phyloP scores from a whole-genome alignment of 2,888 invertebrate genomes.

The Eupithecia inturbata region DNA sequence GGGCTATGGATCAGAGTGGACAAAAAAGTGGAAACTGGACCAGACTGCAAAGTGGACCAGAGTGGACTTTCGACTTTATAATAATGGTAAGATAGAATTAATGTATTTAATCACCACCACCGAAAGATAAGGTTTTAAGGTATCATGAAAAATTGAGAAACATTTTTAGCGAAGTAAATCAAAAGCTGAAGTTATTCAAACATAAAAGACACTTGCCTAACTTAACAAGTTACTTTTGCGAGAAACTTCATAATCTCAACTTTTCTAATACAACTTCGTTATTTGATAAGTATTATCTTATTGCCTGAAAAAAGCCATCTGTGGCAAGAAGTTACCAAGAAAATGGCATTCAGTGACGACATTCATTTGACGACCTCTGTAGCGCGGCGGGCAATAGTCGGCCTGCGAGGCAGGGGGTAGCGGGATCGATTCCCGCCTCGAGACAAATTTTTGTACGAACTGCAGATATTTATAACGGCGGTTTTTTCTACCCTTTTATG shows the following conservation, averaged over 20 bases:
- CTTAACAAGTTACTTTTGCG: conserved; percentile 28
- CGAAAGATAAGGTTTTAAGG: too few relatives aligned
- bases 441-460: neutral
- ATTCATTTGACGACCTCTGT: neutral
- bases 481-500: too few relatives aligned
- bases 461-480: neutral
- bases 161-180: neutral
- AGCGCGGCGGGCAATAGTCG: neutral
- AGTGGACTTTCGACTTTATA: too few relatives aligned
- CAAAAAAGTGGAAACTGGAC: too few relatives aligned
- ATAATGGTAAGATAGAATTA: too few relatives aligned
- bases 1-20: too few relatives aligned
- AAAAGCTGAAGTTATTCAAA: neutral
- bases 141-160: too few relatives aligned
- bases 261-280: conserved; percentile 35
- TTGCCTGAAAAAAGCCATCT: neutral
- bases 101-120: too few relatives aligned
- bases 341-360: neutral
- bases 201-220: neutral
- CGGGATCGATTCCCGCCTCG: neutral
- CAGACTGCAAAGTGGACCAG: too few relatives aligned
- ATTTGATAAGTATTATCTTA: neutral
- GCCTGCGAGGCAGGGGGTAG: too few relatives aligned
- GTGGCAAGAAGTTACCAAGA: neutral
- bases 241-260: conserved; percentile 32